Conservation (phyloP, 2,797 vertebrate species). For the Enteromius fasciolatus region DNA sequence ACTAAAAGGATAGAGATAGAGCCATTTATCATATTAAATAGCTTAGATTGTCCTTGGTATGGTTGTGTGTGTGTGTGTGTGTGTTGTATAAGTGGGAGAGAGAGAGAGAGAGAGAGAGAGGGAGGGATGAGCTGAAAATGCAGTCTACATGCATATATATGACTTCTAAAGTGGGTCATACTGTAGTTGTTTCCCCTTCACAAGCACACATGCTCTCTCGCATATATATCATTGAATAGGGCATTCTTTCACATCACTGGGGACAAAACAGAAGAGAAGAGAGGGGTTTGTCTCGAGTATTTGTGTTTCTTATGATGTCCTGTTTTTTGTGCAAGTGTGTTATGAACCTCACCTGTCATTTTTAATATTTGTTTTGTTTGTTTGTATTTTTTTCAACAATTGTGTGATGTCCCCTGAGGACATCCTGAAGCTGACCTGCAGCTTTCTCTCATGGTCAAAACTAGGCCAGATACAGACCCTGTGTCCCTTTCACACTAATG, state of each 20-base stretch:
- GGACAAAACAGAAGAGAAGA: not conserved
- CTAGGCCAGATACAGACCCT: constrained; percentile 9
- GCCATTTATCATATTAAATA: constrained; percentile 71
- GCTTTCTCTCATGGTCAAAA: not conserved
- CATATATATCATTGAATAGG: constrained; percentile 12
- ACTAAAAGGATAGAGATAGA: constrained; percentile 32
- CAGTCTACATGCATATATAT: constrained; percentile 18
- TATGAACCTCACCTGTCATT: constrained; percentile 10
- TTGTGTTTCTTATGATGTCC: constrained; percentile 1
- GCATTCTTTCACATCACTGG: constrained; percentile 28
- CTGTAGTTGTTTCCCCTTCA: constrained; percentile 23
- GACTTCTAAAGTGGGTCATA: constrained; percentile 69
- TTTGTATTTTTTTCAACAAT: not conserved
- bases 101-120: not conserved
- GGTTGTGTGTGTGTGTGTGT: constrained; percentile 65
- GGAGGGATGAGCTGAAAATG: constrained; percentile 55
- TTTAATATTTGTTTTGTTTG: constrained; percentile 17
- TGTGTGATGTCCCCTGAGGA: constrained; percentile 8
- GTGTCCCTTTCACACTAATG: constrained; percentile 33
- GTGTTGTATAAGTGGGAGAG: constrained; percentile 28
- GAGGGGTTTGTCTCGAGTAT: not conserved
- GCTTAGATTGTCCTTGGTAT: constrained; percentile 68
- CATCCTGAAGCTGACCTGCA: constrained; percentile 13
- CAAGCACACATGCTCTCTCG: constrained; percentile 16
- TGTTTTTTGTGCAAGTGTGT: constrained; percentile 30